These are phyloP conservation scores for Aptenodytes forsteri DNA, from an alignment of 2,113 vertebrate genomes.

Conservation along the genomic window DNA sequence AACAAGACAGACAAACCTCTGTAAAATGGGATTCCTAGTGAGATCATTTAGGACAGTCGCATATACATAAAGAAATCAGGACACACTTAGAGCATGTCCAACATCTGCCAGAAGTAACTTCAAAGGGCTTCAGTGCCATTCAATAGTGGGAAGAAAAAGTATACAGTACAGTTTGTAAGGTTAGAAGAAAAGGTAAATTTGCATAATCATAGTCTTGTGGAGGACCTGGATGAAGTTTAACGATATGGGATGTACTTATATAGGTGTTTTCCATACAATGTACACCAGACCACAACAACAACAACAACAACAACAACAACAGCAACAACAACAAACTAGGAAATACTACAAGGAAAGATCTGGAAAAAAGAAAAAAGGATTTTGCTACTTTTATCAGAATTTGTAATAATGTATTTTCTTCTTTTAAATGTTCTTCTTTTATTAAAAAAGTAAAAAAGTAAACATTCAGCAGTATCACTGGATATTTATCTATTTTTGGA, in stretches of 20 bases:
- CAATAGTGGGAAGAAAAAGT: neutral
- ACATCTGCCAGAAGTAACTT: neutral
- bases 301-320: neutral
- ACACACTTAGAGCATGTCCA: neutral
- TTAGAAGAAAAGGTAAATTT: neutral
- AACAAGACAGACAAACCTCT: neutral
- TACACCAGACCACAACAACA: neutral
- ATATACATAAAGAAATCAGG: neutral
- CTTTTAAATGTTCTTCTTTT: neutral
- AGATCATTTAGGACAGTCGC: neutral
- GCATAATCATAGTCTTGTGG: neutral
- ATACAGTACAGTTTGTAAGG: neutral
- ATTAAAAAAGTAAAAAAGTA: neutral
- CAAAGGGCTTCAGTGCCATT: neutral
- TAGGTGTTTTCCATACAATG: neutral
- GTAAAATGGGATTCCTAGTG: neutral
- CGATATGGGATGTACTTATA: neutral
- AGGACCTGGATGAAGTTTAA: neutral
- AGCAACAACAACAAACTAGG: accelerated
- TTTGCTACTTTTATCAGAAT: neutral
- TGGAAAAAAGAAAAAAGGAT: neutral
- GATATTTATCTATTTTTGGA: neutral
- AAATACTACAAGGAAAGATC: neutral
- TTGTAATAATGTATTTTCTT: neutral
- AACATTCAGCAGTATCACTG: neutral